Evolutionary conservation across 2,797 vertebrate genomes (phyloP).

Genomic region (Macroramphosus scolopax): DNA sequence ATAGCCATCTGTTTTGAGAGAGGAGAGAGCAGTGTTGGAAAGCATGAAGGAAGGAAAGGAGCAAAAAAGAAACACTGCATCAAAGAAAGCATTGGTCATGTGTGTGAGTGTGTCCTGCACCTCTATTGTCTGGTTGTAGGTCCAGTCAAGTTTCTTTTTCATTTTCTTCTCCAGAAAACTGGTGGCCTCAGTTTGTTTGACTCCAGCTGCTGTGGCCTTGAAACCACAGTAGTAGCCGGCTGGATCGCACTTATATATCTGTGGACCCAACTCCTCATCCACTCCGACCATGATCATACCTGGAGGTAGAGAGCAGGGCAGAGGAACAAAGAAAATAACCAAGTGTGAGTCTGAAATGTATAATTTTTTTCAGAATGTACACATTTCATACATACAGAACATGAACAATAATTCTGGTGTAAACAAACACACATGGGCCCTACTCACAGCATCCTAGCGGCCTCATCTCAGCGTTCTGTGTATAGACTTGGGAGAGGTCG

Average conservation of each 20-base stretch:
- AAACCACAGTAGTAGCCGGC: slow-evolving; percentile 98
- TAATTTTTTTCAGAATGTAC: no score
- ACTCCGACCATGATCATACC: slow-evolving; percentile 97
- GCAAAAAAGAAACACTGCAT: neutral
- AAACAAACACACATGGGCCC: no score
- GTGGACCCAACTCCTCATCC: slow-evolving; percentile 90
- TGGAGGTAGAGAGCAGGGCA: slow-evolving; percentile 66
- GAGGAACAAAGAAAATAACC: no score
- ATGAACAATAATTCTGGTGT: no score
- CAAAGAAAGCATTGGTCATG: no score
- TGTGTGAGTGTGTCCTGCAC: slow-evolving; percentile 68
- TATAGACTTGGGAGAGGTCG: slow-evolving; percentile 98
- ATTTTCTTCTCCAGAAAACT: slow-evolving; percentile 99
- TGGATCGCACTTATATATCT: slow-evolving; percentile 97
- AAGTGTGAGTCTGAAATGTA: no score
- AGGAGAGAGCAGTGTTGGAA: neutral
- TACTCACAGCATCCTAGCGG: slow-evolving; percentile 97
- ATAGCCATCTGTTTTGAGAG: slow-evolving; percentile 82
- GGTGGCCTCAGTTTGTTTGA: slow-evolving; percentile 97
- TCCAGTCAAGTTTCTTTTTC: slow-evolving; percentile 99
- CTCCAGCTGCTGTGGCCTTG: slow-evolving; percentile 96
- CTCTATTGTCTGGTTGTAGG: slow-evolving; percentile 90
- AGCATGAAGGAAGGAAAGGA: no score
- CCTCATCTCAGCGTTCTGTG: slow-evolving; percentile 98
- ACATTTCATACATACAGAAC: no score